Conservation (phyloP, 2,797 vertebrate genomes). For the Gouania willdenowi region DNA sequence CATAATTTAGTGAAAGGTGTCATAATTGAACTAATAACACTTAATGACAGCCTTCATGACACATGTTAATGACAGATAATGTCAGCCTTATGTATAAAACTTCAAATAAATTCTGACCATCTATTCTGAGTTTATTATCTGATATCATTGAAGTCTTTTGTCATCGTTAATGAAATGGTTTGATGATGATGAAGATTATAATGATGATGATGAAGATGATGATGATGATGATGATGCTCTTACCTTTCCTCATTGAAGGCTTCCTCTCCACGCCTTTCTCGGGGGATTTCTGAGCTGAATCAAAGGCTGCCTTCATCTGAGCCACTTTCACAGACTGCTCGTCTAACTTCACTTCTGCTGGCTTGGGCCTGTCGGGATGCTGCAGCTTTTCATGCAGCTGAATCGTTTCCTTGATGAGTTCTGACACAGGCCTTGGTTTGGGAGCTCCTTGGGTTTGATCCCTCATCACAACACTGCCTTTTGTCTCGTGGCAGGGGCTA, state of each 20-base stretch:
- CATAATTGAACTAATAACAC: too few relatives aligned
- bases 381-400: constrained; percentile 75
- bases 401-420: constrained; percentile 75
- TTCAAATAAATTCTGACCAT: too few relatives aligned
- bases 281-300: constrained; percentile 66
- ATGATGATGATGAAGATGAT: too few relatives aligned
- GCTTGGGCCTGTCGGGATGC: constrained; percentile 66
- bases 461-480: constrained; percentile 22
- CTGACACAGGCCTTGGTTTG: constrained; percentile 70
- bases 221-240: too few relatives aligned
- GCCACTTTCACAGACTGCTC: constrained; percentile 76
- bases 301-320: constrained; percentile 79
- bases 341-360: constrained; percentile 59
- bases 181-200: too few relatives aligned
- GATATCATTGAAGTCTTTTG: too few relatives aligned
- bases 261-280: constrained; percentile 71
- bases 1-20: too few relatives aligned
- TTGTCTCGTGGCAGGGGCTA: constrained; percentile 15
- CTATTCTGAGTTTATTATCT: too few relatives aligned
- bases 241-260: constrained; percentile 75
- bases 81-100: too few relatives aligned
- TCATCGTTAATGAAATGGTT: too few relatives aligned
- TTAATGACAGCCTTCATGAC: too few relatives aligned
- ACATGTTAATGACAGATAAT: too few relatives aligned
- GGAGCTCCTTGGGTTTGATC: constrained; percentile 37